Conservation (phyloP, 2,113 vertebrate species). For the Podarcis muralis region DNA sequence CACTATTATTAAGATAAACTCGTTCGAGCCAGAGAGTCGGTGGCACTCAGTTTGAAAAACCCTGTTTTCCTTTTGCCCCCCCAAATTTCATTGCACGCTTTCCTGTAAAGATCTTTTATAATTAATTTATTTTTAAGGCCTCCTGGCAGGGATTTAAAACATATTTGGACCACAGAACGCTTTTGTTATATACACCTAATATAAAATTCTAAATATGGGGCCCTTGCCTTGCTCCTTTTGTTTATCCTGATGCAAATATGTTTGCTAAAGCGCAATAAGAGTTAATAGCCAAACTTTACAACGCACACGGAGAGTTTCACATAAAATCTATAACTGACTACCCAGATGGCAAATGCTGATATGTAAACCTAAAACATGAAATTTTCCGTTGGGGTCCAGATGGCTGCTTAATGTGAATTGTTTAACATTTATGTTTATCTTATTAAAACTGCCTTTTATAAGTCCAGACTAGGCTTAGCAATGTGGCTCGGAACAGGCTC, state of each 20-base stretch:
- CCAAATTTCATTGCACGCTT: background rate
- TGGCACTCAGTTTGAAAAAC: background rate
- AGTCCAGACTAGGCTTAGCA: constrained; percentile 64
- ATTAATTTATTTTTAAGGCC: constrained; percentile 8
- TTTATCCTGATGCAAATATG: constrained; percentile 65
- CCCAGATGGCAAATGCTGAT: constrained; percentile 75
- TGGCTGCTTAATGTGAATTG: constrained; percentile 72
- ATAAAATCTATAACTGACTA: constrained; percentile 73
- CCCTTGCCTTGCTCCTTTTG: constrained; percentile 51
- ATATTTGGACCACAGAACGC: constrained; percentile 6
- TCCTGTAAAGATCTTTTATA: constrained; percentile 7
- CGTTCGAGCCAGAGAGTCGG: too few relatives aligned
- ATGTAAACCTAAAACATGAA: constrained; percentile 75
- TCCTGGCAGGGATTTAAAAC: constrained; percentile 20
- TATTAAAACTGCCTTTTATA: constrained; percentile 73
- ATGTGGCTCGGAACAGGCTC: constrained; percentile 56
- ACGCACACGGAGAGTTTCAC: constrained; percentile 63
- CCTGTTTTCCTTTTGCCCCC: background rate
- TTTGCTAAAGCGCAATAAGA: constrained; percentile 69
- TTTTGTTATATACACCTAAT: constrained; percentile 35
- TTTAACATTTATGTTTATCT: constrained; percentile 77
- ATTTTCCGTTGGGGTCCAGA: constrained; percentile 71
- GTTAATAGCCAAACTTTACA: constrained; percentile 73
- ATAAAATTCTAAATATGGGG: constrained; percentile 28
- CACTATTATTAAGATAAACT: background rate